These are phyloP conservation scores for Cathartes aura DNA, from an alignment of 2,113 vertebrate genomes.

Conservation along the genomic window DNA sequence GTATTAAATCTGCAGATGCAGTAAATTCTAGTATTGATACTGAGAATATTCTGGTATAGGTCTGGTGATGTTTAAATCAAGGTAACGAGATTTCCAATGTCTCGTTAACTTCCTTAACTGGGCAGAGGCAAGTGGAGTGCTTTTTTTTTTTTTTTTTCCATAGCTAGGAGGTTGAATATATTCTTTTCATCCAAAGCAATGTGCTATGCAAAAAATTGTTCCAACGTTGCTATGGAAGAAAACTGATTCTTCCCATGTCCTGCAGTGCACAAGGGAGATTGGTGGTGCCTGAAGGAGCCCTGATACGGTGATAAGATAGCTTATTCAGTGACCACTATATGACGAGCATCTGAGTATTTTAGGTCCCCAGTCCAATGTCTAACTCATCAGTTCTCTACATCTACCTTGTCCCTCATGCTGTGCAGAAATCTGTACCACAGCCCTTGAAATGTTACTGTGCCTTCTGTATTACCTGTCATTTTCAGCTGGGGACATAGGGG, in stretches of 20 bases:
- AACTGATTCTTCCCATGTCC: neutral
- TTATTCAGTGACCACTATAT: neutral
- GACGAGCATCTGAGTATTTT: neutral
- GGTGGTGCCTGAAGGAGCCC: neutral
- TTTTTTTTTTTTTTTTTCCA: neutral
- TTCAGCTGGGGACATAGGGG: neutral
- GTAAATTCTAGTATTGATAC: neutral
- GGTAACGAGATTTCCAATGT: neutral
- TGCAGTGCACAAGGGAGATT: neutral
- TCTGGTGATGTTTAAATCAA: neutral
- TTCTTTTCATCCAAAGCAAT: neutral
- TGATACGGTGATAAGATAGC: neutral
- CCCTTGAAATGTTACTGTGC: neutral
- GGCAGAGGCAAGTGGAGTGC: neutral
- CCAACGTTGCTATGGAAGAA: neutral
- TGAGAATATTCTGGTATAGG: neutral
- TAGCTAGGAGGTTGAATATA: neutral
- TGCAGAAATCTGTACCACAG: neutral
- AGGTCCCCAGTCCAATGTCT: neutral
- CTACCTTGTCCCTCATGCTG: neutral
- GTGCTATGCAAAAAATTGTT: neutral
- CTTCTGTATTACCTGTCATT: neutral
- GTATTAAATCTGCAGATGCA: neutral
- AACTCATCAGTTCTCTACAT: neutral
- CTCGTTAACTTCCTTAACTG: neutral